Percentiles rank a stretch among this genome's conserved stretches.
phyloP scores from a whole-genome alignment of 2,113 vertebrate species.

The Scophthalmus maximus region DNA sequence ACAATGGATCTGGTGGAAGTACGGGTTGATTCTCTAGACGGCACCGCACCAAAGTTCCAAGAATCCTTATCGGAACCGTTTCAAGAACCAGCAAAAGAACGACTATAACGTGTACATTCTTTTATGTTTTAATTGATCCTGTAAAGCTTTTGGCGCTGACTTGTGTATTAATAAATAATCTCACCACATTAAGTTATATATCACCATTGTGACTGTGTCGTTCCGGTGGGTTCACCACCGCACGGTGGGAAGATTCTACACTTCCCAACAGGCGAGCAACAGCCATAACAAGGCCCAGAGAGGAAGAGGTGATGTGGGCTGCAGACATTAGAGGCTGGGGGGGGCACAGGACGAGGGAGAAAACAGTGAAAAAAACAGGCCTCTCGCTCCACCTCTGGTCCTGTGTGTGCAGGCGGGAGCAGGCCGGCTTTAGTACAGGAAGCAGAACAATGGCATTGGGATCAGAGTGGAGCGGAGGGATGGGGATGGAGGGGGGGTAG shows the following conservation, averaged over 20 bases:
- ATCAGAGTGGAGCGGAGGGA: constrained; percentile 48
- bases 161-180: background rate
- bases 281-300: constrained; percentile 66
- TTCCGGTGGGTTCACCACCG: no score
- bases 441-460: constrained; percentile 75
- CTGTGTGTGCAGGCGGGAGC: constrained; percentile 26
- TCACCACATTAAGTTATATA: no score
- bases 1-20: no score
- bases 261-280: constrained; percentile 20
- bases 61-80: no score
- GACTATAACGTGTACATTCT: no score
- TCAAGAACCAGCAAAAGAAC: no score
- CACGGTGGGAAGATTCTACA: background rate
- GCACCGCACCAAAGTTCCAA: no score
- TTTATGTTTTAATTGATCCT: no score
- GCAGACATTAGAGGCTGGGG: constrained; percentile 57
- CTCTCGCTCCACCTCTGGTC: constrained; percentile 10
- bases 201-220: no score
- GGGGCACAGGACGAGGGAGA: constrained; percentile 46
- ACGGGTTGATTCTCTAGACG: no score
- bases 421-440: constrained; percentile 76
- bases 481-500: constrained; percentile 32
- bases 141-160: background rate
- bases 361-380: constrained; percentile 68
- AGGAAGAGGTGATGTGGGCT: constrained; percentile 73